Base-by-base conservation (phyloP, 2,888 invertebrate genomes). In the Drosophila recens region DNA sequence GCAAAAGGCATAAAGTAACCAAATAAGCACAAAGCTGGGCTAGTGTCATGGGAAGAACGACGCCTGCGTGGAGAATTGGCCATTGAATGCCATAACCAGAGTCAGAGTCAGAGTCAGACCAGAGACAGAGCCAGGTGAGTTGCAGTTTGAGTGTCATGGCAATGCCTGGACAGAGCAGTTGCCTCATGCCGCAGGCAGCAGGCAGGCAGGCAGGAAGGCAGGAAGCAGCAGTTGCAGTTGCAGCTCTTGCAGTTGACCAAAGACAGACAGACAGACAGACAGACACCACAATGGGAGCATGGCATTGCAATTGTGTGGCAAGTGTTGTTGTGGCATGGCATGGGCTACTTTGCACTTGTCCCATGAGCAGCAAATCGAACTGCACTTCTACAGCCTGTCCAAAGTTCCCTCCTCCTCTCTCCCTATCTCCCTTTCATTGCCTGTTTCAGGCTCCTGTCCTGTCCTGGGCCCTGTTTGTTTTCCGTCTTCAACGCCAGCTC, bases 1-100 rank as follows among this genome's bases (percentile, higher is more conserved):
- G 72, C 68, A 69, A 71, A 80, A 67, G 89, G 84, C 84, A 84
- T 87, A 89, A 89, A 84, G 84, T 87, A 85, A 87, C 84, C 84
- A 85, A 85, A 85, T 89, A 85, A 87, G 84, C 85, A 70, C 66
- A 84, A 79, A 76, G 71, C 73, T 67, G 58, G 61, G 63, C 73
- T 64, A 80, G 87, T 82, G 81, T 81, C 85, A 82, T 82, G 88
- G 88, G 85, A 87, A 87, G 79, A 71, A 70, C 79, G 75, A 79
- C 79, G 75, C 69, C 72, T 85, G 85, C 85, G 70, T 86, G 64
- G 82, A 72, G 88, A 87, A 88, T 88, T 87, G 82, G 73, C 76
- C 76, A 82, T 76, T 71, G 84, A 85, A 75, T 80, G 84, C 58
- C 76, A 77, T 30, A 67, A 42, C 30, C 62, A 67, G 34, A 43